Conservation (phyloP, 2,113 vertebrate genomes). For the Malurus alboscapulatus region DNA sequence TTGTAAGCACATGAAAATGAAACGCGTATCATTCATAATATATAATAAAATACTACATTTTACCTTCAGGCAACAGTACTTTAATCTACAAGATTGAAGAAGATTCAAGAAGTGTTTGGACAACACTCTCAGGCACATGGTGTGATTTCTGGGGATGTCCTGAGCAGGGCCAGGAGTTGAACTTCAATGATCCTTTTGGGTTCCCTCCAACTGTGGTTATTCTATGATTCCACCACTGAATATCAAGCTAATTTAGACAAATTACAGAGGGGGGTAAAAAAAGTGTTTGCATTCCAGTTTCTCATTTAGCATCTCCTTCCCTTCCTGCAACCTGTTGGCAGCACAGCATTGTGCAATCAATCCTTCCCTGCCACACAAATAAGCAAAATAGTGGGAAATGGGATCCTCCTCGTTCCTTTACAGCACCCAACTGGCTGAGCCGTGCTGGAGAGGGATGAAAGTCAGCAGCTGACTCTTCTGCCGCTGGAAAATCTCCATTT, state of each 20-base stretch:
- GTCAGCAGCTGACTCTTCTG: not conserved
- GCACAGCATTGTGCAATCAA: not conserved
- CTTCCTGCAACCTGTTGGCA: not conserved
- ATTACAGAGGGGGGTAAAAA: accelerated
- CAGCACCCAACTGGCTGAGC: not conserved
- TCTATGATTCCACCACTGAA: not conserved
- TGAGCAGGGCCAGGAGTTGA: not conserved
- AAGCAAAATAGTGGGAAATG: not conserved
- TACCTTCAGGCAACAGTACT: not conserved
- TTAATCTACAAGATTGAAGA: not conserved
- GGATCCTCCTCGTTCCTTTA: not conserved
- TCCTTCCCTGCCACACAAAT: not conserved
- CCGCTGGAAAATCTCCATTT: not conserved
- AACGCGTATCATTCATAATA: not conserved
- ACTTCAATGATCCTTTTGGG: not conserved
- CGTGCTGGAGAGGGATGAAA: not conserved
- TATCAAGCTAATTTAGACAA: not conserved
- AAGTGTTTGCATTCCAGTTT: not conserved
- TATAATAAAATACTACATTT: not conserved
- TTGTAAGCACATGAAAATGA: not conserved
- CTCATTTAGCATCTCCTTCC: not conserved
- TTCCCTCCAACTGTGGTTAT: not conserved
- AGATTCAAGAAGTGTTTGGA: not conserved
- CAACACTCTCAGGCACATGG: no score
- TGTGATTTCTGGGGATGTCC: not conserved